These are phyloP conservation scores for Merops nubicus DNA, from an alignment of 2,113 vertebrate species.

Conservation along the genomic window DNA sequence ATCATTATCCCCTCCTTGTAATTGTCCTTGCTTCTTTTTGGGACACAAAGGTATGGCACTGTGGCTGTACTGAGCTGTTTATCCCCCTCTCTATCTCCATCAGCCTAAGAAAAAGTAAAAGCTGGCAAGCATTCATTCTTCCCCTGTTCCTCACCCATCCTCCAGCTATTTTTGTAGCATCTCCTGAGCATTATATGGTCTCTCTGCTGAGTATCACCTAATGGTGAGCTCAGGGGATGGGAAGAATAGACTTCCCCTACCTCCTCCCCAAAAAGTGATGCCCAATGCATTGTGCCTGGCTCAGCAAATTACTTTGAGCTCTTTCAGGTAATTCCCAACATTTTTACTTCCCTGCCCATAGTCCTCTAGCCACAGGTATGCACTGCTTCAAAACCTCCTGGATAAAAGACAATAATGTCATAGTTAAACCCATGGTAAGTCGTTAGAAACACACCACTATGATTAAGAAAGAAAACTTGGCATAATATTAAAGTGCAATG, in stretches of 20 bases:
- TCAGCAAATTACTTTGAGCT: neutral
- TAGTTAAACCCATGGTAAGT: neutral
- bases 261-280: neutral
- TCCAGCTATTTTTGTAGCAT: neutral
- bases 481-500: neutral
- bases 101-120: neutral
- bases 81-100: neutral
- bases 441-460: neutral
- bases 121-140: neutral
- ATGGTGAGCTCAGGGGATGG: neutral
- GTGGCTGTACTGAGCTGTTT: neutral
- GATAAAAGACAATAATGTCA: neutral
- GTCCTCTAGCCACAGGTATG: neutral
- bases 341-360: neutral
- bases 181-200: neutral
- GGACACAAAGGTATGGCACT: neutral
- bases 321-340: neutral
- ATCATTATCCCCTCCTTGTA: neutral
- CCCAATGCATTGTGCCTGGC: neutral
- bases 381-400: neutral
- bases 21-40: neutral
- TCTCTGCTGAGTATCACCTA: neutral
- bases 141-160: neutral
- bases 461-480: neutral
- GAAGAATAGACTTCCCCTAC: neutral